Base-by-base conservation (phyloP, 1,140 invertebrate genomes). In the Lutraria rhynchaena region DNA sequence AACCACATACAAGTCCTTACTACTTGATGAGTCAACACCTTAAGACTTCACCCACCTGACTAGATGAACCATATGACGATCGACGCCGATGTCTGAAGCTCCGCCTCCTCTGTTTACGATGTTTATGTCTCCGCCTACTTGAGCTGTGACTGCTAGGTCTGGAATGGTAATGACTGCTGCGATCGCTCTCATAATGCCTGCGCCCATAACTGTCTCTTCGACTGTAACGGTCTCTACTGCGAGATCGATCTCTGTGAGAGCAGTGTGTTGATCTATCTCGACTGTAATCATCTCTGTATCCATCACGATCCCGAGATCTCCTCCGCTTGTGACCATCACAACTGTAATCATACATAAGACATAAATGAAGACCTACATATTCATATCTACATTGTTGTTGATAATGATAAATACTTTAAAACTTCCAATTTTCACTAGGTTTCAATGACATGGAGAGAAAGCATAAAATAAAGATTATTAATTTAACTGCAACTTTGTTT, bases 11-110 rank as follows among this genome's bases (percentile, higher is more conserved):
- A 41, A 7, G 15, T 41, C 15, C 37, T 41, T 7, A 15, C 5
- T 5, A 15, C 5, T 7, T 41, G 15, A 41, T 41, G 15, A 15
- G 15, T 15, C 37, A 15, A 5, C 27, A 75, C 46, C 3, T 29
- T 53, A 49, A 67, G 55, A 67, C 57, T 58, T 57, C 55, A 85
- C 83, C 71, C 63, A 86, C 85, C 85, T 80, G 80, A 84, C 82
- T 86, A 49, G 71, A 53, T 15, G 85, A 86, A 76, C 78, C 80
- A 70, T 74, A 83, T 0, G 82, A 80, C 41, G 71, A 67, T 41
- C 69, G 37, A 11, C 83, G 53, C 11, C 60, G 80, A 61, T 84
- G 81, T 24, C 84, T 83, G 63, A 82, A 83, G 46, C 82, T 75
- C 29, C 83, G 70, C 44, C 84, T 82, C n/a, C 46, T 71, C 61